A percentile compares a stretch with the other conserved stretches of the same genome.
Evolutionary conservation across 2,797 vertebrate genomes (phyloP).

Genomic region (Agapornis canus): DNA sequence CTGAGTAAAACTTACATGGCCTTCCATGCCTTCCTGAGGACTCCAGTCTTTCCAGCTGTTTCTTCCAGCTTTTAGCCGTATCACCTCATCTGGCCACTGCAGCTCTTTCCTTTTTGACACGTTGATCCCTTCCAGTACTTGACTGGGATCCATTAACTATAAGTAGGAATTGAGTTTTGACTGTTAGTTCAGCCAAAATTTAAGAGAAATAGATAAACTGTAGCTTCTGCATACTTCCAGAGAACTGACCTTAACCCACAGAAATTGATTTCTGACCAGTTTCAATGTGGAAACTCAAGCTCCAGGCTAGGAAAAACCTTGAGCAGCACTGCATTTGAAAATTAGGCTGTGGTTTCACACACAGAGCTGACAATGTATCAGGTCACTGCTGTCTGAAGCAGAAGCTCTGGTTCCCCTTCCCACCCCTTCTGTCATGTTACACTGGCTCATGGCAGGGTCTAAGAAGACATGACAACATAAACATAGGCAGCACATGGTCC

Average conservation of each 20-base stretch:
- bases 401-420: background rate
- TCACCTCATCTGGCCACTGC: constrained; percentile 95
- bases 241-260: background rate
- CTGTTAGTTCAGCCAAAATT: constrained; percentile 52
- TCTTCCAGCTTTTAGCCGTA: constrained; percentile 92
- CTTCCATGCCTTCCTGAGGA: constrained; percentile 98
- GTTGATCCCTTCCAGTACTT: constrained; percentile 95
- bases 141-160: constrained; percentile 85
- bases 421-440: background rate
- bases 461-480: background rate
- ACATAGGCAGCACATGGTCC: background rate
- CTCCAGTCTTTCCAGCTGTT: constrained; percentile 99
- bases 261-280: background rate
- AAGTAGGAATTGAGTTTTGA: constrained; percentile 58
- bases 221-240: background rate
- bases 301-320: background rate
- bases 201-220: background rate
- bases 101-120: constrained; percentile 96
- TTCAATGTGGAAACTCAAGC: background rate
- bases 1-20: constrained; percentile 88
- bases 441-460: background rate
- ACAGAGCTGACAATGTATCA: background rate
- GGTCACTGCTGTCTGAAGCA: background rate
- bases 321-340: background rate
- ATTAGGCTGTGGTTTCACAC: background rate